Conservation (phyloP, 2,797 vertebrate species). For the Vespertilio murinus region DNA sequence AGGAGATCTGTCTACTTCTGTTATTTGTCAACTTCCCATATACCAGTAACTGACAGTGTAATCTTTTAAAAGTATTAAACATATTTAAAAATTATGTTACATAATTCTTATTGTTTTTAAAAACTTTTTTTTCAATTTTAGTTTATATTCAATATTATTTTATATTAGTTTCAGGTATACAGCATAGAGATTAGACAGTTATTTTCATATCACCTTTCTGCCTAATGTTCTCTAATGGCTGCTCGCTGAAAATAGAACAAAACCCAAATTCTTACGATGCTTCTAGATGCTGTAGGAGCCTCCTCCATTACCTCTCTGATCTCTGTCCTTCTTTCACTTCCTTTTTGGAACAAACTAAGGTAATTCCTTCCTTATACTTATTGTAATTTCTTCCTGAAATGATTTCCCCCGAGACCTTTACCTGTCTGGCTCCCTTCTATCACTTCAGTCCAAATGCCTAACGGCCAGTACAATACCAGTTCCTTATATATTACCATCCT, state of each 20-base stretch:
- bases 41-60: background rate
- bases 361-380: background rate
- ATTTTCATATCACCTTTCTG: background rate
- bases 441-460: background rate
- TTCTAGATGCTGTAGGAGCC: background rate
- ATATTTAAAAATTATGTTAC: background rate
- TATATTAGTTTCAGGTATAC: background rate
- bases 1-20: background rate
- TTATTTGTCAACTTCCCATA: slow-evolving; percentile 19
- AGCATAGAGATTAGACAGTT: background rate
- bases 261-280: background rate
- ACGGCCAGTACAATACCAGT: background rate
- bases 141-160: background rate
- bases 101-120: background rate
- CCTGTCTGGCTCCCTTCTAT: background rate
- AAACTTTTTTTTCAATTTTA: background rate
- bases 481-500: background rate
- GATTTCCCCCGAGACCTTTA: background rate
- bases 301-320: background rate
- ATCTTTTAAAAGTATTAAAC: too few relatives aligned
- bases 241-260: background rate
- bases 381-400: background rate
- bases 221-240: background rate
- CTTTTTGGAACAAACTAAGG: background rate
- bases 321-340: background rate